Evolutionary conservation across 2,797 vertebrate genomes (phyloP).

Genomic region (Taeniopygia guttata): DNA sequence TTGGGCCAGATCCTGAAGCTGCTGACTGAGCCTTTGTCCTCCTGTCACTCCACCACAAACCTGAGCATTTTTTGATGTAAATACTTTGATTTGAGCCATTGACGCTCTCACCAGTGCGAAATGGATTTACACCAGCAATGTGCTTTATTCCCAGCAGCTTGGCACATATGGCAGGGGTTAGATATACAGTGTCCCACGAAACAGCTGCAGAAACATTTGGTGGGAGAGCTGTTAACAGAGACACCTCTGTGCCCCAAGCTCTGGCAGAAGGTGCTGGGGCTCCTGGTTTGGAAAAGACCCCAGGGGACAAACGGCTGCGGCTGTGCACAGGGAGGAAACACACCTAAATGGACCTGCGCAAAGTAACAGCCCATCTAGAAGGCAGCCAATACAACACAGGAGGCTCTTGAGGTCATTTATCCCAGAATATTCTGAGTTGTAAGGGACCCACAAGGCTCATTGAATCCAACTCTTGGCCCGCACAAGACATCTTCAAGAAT

Average conservation of each 20-base stretch:
- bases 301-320: background rate
- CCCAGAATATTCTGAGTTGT: background rate
- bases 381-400: background rate
- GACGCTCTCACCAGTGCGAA: background rate
- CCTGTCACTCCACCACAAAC: background rate
- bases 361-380: background rate
- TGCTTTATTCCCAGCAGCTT: background rate
- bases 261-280: background rate
- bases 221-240: constrained; percentile 18
- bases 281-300: background rate
- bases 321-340: background rate
- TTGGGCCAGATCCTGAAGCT: background rate
- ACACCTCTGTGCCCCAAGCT: background rate
- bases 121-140: background rate
- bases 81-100: background rate
- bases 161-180: constrained; percentile 1
- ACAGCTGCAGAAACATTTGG: constrained; percentile 33
- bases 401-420: background rate
- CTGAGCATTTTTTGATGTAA: background rate
- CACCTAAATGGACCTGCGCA: background rate
- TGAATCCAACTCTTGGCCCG: background rate
- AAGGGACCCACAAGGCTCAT: background rate
- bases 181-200: background rate
- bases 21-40: background rate
- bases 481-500: background rate